phyloP scores from a whole-genome alignment of 2,113 vertebrate genomes.

The Myotis lucifugus region DNA sequence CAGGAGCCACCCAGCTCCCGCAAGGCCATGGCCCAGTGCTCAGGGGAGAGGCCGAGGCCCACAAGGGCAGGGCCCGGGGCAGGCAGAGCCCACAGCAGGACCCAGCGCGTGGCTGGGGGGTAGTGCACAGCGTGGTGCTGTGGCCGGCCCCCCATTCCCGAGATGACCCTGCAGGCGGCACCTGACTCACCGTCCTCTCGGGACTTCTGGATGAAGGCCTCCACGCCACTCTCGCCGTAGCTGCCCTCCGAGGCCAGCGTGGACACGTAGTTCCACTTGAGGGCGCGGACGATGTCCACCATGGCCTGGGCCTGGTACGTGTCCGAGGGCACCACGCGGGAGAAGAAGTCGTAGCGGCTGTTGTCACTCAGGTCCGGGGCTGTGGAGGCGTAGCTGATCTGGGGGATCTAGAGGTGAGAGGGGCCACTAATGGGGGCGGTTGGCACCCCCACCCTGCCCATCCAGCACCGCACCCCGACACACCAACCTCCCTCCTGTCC shows the following conservation, averaged over 20 bases:
- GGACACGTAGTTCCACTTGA: slow-evolving; percentile 97
- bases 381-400: slow-evolving; percentile 98
- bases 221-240: slow-evolving; percentile 96
- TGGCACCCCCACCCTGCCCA: background rate
- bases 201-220: slow-evolving; percentile 97
- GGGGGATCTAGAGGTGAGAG: slow-evolving; percentile 89
- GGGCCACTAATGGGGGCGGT: background rate
- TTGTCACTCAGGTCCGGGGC: slow-evolving; percentile 97
- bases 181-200: slow-evolving; percentile 93
- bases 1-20: background rate
- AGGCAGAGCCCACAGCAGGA: background rate
- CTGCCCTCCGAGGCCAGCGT: slow-evolving; percentile 96
- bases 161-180: background rate
- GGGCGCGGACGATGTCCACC: slow-evolving; percentile 97
- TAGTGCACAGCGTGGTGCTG: background rate
- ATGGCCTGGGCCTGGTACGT: slow-evolving; percentile 98
- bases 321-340: slow-evolving; percentile 95
- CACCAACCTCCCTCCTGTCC: background rate
- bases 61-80: fast-evolving
- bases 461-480: background rate
- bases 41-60: background rate
- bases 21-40: background rate
- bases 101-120: fast-evolving
- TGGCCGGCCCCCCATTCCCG: background rate
- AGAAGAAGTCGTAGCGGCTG: slow-evolving; percentile 98